These are phyloP conservation scores for Rhinichthys klamathensis DNA, from an alignment of 2,113 vertebrate species.

Conservation along the genomic window DNA sequence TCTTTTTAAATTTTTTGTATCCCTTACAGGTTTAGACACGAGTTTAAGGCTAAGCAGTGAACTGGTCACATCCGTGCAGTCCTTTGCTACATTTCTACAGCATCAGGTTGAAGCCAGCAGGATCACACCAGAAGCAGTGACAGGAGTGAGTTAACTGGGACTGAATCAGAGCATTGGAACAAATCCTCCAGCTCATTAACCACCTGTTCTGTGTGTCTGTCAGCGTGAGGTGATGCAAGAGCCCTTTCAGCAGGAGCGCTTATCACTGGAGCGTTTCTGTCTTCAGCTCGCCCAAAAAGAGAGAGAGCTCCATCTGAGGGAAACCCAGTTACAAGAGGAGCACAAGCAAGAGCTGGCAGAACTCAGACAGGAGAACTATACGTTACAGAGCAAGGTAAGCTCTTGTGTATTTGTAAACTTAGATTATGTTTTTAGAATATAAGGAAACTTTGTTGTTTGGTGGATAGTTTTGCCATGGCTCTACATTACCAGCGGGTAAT, in stretches of 20 bases:
- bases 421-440: not conserved
- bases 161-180: not conserved
- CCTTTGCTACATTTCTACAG: conserved; percentile 67
- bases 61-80: conserved; percentile 74
- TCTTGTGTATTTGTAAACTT: not conserved
- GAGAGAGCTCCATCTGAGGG: conserved; percentile 69
- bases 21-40: conserved; percentile 54
- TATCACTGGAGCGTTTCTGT: conserved; percentile 72
- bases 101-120: conserved; percentile 64
- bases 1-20: not conserved
- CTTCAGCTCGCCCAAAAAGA: conserved; percentile 76
- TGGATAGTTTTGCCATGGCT: not conserved
- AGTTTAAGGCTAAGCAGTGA: conserved; percentile 71
- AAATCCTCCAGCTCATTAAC: not conserved
- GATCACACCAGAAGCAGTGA: not conserved
- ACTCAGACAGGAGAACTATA: conserved; percentile 85
- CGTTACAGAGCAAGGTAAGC: conserved; percentile 88
- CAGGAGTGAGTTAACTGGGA: conserved; percentile 24
- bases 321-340: conserved; percentile 72
- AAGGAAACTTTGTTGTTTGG: not conserved
- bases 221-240: conserved; percentile 33
- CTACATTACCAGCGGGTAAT: not conserved
- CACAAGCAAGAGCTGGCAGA: conserved; percentile 76
- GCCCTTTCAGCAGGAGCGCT: conserved; percentile 65
- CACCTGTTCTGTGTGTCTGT: not conserved